Conservation (phyloP, 2,113 vertebrate genomes). For the Capra hircus region DNA sequence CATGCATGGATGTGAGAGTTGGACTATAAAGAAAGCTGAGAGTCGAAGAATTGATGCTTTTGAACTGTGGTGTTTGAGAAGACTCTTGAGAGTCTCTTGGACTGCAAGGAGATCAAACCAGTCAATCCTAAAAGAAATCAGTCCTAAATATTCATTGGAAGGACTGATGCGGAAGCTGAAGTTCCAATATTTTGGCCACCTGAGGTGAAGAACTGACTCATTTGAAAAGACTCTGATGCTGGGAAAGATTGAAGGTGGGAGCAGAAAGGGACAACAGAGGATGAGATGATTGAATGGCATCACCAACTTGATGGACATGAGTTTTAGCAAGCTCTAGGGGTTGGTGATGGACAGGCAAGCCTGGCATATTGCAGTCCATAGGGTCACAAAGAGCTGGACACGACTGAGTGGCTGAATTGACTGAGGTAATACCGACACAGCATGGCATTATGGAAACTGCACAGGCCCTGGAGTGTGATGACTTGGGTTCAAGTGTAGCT, state of each 20-base stretch:
- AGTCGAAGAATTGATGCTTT: rapidly evolving
- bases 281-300: neutral
- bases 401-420: neutral
- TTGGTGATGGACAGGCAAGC: neutral
- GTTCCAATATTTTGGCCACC: neutral
- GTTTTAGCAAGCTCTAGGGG: neutral
- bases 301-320: neutral
- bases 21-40: neutral
- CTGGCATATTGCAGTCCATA: neutral
- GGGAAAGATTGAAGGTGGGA: neutral
- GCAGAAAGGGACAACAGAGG: neutral
- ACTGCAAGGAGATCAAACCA: neutral
- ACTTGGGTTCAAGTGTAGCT: neutral
- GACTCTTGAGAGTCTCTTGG: neutral
- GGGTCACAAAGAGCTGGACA: neutral
- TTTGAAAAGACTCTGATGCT: neutral
- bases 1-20: neutral
- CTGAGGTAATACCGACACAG: neutral
- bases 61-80: neutral
- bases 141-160: neutral
- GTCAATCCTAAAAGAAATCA: neutral
- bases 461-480: neutral
- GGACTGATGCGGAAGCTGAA: neutral
- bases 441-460: neutral
- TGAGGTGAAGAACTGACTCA: neutral